A percentile compares a stretch with the other conserved stretches of the same genome.
phyloP scores from a whole-genome alignment of 2,113 vertebrate genomes.

The Oncorhynchus keta region DNA sequence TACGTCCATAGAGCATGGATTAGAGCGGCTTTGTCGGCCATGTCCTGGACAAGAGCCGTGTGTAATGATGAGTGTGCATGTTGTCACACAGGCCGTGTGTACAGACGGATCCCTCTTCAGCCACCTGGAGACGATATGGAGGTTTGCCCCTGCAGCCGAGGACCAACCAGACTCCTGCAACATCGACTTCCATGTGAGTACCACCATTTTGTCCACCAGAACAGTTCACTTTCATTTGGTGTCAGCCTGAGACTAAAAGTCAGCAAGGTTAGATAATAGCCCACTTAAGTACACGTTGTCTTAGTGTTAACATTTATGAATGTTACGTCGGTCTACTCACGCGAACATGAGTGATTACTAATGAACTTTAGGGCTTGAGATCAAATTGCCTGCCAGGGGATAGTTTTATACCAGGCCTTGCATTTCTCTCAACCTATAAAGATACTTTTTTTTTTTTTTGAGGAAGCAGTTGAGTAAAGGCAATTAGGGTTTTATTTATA shows the following conservation, averaged over 20 bases:
- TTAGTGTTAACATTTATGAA: background rate
- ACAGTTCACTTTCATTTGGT: background rate
- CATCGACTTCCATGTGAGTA: slow-evolving; percentile 76
- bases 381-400: background rate
- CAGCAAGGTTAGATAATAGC: background rate
- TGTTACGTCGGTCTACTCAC: background rate
- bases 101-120: slow-evolving; percentile 75
- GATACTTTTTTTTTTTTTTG: slow-evolving; percentile 18
- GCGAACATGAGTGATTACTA: background rate
- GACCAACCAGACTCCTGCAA: slow-evolving; percentile 63
- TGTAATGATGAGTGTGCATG: background rate
- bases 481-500: slow-evolving; percentile 56
- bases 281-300: background rate
- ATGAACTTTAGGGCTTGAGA: background rate
- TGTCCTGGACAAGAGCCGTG: background rate
- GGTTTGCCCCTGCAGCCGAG: slow-evolving; percentile 67
- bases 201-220: background rate
- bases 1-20: background rate
- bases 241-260: background rate
- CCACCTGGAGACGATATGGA: slow-evolving; percentile 80
- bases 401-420: background rate
- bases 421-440: background rate
- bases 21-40: background rate
- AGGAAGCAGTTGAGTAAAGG: slow-evolving; percentile 34
- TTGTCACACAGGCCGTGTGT: slow-evolving; percentile 72